Percentiles rank a stretch among this genome's conserved stretches.
phyloP scores from a whole-genome alignment of 2,113 vertebrate genomes.

The Axis porcinus region DNA sequence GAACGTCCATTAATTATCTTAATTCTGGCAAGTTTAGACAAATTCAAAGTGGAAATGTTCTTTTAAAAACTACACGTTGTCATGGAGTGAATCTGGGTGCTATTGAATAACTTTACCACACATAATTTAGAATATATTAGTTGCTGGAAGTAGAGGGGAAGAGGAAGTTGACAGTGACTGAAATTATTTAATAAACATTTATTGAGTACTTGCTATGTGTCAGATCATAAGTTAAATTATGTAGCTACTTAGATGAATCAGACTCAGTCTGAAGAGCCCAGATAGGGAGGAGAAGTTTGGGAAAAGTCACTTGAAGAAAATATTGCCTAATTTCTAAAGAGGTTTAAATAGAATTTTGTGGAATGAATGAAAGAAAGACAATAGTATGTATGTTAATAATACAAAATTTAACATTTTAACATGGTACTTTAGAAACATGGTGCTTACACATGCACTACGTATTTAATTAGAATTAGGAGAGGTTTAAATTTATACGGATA shows the following conservation, averaged over 20 bases:
- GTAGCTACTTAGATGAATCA: neutral
- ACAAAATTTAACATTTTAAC: neutral
- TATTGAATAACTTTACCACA: neutral
- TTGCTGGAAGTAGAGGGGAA: neutral
- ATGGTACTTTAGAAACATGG: neutral
- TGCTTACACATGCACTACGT: neutral
- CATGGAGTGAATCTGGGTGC: neutral
- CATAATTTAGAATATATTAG: neutral
- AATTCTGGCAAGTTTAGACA: slow-evolving; percentile 23
- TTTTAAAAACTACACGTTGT: neutral
- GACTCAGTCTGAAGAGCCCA: neutral
- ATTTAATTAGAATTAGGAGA: neutral
- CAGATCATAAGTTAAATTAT: neutral
- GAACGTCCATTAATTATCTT: slow-evolving; percentile 37
- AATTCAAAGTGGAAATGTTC: neutral
- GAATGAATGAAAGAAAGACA: neutral
- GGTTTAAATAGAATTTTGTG: slow-evolving; percentile 25
- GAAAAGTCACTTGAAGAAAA: neutral
- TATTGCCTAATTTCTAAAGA: neutral
- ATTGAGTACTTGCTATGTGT: neutral
- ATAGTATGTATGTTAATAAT: neutral
- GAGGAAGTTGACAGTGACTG: neutral
- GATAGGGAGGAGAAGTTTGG: neutral
- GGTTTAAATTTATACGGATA: neutral
- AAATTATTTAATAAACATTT: slow-evolving; percentile 12